These are phyloP conservation scores for Dicentrarchus labrax DNA, from an alignment of 2,113 vertebrate genomes.

Conservation along the genomic window DNA sequence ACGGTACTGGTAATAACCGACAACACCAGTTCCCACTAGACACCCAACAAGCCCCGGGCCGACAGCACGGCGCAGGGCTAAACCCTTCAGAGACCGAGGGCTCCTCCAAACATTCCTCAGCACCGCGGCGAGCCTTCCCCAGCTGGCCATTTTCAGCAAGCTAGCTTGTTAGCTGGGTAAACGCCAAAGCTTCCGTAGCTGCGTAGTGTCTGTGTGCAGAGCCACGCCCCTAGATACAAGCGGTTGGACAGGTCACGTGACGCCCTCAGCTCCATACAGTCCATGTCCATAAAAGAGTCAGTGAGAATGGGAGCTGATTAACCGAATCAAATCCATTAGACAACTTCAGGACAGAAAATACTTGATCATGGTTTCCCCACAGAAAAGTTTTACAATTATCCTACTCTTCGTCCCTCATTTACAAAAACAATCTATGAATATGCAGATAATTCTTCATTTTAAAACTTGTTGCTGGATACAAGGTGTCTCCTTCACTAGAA, in stretches of 20 bases:
- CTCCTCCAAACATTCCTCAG: constrained; percentile 29
- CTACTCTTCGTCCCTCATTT: too few relatives aligned
- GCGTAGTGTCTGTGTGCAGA: neutral
- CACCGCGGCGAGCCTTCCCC: constrained; percentile 41
- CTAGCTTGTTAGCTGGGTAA: neutral
- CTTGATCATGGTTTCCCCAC: too few relatives aligned
- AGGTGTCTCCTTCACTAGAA: too few relatives aligned
- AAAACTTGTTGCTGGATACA: too few relatives aligned
- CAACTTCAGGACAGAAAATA: too few relatives aligned
- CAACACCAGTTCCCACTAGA: constrained; percentile 46
- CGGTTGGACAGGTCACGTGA: neutral
- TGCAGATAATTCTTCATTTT: too few relatives aligned
- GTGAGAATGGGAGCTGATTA: too few relatives aligned
- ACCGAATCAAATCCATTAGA: too few relatives aligned
- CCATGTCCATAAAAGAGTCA: too few relatives aligned
- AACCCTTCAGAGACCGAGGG: constrained; percentile 1
- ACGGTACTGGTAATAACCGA: constrained; percentile 48
- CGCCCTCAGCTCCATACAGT: neutral
- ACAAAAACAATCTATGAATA: too few relatives aligned
- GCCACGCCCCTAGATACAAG: neutral
- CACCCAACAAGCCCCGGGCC: constrained; percentile 41
- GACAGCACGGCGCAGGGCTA: constrained; percentile 8
- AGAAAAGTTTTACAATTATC: too few relatives aligned
- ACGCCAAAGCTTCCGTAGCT: constrained; percentile 44
- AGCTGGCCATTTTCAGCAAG: constrained; percentile 70